Conservation (phyloP, 2,797 vertebrate species). For the Scyliorhinus canicula region DNA sequence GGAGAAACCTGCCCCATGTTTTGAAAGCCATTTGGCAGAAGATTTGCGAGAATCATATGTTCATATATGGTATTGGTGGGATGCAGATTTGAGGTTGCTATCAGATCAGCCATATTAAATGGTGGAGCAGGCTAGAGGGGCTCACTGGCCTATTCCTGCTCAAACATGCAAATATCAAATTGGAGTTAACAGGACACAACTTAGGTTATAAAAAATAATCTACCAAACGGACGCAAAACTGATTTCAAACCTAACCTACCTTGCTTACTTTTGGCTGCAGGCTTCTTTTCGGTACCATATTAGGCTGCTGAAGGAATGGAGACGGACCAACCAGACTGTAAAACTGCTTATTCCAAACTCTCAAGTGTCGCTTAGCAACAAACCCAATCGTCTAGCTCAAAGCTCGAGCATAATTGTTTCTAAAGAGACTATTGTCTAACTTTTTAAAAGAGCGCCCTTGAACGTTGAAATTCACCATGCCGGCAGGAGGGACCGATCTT, state of each 20-base stretch:
- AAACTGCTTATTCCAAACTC: constrained; percentile 49
- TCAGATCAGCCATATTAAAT: too few species aligned
- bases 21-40: not conserved
- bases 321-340: constrained; percentile 52
- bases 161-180: not conserved
- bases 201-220: not conserved
- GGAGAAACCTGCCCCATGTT: not conserved
- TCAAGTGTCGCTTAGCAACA: not conserved
- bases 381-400: constrained; percentile 40
- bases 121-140: too few species aligned
- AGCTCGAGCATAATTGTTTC: constrained; percentile 46
- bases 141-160: too few species aligned
- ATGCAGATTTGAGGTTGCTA: too few species aligned
- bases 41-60: too few species aligned
- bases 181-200: not conserved
- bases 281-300: constrained; percentile 58
- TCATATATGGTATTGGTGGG: too few species aligned
- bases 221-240: not conserved
- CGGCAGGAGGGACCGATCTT: not conserved
- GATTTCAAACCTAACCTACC: not conserved
- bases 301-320: constrained; percentile 55
- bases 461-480: not conserved
- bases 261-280: constrained; percentile 43
- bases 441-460: not conserved
- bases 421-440: constrained; percentile 56